These are phyloP conservation scores for Proales similis DNA, from an alignment of 1,140 invertebrate species.

Conservation along the genomic window DNA sequence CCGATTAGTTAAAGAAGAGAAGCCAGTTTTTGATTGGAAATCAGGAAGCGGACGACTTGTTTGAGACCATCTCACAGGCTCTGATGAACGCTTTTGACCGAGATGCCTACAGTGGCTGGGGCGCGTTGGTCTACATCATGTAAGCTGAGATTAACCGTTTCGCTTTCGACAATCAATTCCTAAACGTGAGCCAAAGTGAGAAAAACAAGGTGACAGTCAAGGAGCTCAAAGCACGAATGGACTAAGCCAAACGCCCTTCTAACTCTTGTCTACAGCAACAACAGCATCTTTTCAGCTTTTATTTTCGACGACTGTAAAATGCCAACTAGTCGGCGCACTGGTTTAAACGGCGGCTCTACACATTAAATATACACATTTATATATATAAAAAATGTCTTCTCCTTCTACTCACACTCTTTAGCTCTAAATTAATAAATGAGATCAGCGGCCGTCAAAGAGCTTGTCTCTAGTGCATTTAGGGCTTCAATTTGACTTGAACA, in stretches of 20 bases:
- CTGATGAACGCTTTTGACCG: slow-evolving; percentile 90
- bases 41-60: slow-evolving; percentile 76
- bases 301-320: no score
- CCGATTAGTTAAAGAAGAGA: slow-evolving; percentile 41
- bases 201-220: slow-evolving; percentile 35
- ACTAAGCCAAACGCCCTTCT: background rate
- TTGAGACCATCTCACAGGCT: slow-evolving; percentile 92
- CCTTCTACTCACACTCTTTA: no score
- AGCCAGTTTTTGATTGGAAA: background rate
- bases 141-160: slow-evolving; percentile 52
- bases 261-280: no score
- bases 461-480: no score
- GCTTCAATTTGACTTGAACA: no score
- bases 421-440: no score
- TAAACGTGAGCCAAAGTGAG: slow-evolving; percentile 11
- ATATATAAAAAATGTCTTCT: no score
- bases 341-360: no score
- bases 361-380: no score
- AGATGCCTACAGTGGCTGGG: slow-evolving; percentile 96
- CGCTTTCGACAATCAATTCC: background rate
- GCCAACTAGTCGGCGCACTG: no score
- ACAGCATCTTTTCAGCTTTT: no score
- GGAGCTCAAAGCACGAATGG: slow-evolving; percentile 26
- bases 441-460: no score
- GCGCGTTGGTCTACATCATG: slow-evolving; percentile 90